These are phyloP conservation scores for Neomorphus geoffroyi DNA, from an alignment of 2,797 vertebrate genomes.

Conservation along the genomic window DNA sequence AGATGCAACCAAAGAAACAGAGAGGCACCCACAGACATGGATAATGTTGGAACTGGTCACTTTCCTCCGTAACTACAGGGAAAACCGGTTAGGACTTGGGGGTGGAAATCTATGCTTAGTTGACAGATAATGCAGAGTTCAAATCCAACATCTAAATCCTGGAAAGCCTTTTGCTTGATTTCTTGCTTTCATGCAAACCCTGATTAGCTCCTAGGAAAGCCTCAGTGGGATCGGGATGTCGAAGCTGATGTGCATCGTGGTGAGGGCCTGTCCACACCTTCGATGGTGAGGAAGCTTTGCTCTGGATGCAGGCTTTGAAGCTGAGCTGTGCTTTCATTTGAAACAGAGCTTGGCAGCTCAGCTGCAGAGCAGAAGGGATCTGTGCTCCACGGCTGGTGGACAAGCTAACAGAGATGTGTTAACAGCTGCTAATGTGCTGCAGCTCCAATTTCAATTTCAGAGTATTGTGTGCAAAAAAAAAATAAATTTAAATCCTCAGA, in stretches of 20 bases:
- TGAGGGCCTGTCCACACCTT: slow-evolving; percentile 43
- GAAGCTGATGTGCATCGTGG: background rate
- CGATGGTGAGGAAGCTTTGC: background rate
- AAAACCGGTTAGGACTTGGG: background rate
- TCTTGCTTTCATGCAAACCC: slow-evolving; percentile 15
- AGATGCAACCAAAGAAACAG: background rate
- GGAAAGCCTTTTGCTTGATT: background rate
- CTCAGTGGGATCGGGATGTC: background rate
- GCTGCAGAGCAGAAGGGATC: background rate
- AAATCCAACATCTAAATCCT: background rate
- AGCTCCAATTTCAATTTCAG: background rate
- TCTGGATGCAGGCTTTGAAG: slow-evolving; percentile 36
- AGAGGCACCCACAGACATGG: background rate
- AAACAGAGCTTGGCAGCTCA: slow-evolving; percentile 16
- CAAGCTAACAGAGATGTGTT: slow-evolving; percentile 45
- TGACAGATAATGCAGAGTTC: fast-evolving
- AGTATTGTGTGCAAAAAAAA: background rate
- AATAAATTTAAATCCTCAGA: background rate
- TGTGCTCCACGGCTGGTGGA: background rate
- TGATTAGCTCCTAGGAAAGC: background rate
- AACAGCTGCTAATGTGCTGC: slow-evolving; percentile 58
- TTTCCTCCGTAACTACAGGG: background rate
- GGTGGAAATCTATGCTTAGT: background rate
- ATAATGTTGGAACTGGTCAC: background rate
- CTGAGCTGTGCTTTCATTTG: slow-evolving; percentile 21